Percentiles rank a stretch among this genome's conserved stretches.
These are phyloP conservation scores for Fissipunctia ypsillon DNA, from an alignment of 2,888 invertebrate species.

Conservation along the genomic window DNA sequence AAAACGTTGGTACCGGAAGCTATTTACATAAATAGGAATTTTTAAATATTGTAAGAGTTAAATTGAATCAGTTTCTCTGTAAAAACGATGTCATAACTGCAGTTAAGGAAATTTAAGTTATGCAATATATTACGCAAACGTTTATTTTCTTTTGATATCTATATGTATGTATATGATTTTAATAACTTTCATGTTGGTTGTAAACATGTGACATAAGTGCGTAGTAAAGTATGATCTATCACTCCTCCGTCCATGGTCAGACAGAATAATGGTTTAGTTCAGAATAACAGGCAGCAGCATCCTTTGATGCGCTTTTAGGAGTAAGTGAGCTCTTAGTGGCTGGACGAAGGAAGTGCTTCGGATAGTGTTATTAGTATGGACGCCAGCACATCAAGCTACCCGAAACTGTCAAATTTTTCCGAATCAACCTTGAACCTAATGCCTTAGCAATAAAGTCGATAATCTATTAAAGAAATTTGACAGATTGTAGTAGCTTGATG, in stretches of 20 bases:
- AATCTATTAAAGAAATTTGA: no score
- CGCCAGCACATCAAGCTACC: no score
- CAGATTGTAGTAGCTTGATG: no score
- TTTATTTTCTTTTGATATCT: conserved; percentile 2
- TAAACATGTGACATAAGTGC: not conserved
- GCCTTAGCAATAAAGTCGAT: no score
- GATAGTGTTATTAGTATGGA: no score
- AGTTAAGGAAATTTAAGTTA: not conserved
- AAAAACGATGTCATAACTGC: conserved; percentile 13
- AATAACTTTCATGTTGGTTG: not conserved
- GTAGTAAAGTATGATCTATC: not conserved
- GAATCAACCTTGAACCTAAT: no score
- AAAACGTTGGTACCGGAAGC: not conserved
- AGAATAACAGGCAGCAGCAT: no score
- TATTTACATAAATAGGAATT: conserved; percentile 5
- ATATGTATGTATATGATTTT: not conserved
- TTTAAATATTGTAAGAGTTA: not conserved
- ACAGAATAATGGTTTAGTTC: not conserved
- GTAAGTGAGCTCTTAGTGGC: not conserved
- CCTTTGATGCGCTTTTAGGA: not conserved
- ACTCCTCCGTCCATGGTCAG: not conserved
- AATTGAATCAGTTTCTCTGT: not conserved
- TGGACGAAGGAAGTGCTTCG: no score
- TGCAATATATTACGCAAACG: conserved; percentile 5
- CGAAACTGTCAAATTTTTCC: no score